Evolutionary conservation across 2,888 invertebrate species (phyloP), one percentile per base, ranked within the genome.

Genomic region (Deilephila porcellus): DNA sequence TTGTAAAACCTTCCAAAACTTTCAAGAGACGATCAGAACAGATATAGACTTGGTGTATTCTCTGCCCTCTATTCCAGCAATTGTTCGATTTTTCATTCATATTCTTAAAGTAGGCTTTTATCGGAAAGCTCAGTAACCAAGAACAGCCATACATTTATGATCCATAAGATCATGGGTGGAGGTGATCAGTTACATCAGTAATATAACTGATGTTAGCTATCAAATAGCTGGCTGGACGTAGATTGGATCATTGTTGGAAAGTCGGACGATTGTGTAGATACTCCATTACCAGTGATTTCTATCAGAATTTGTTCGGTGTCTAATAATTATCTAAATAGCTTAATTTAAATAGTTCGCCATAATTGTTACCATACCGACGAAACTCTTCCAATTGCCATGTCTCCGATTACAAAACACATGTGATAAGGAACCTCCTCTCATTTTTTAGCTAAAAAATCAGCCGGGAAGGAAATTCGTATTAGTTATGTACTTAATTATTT

Each of bases 401-500:
- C 7, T 56, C 4, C 17, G 17, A 56, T 56, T 56, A 56, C 4
- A 56, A 53, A 56, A 56, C n/a, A n/a, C 5, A 56, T 56, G 56
- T 56, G 56, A n/a, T 6, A 19, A 56, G 7, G 19, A 56, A 1
- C 17, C n/a, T 56, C 56, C 56, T 56, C n/a, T 4, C 5, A 19
- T n/a, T 56, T 56, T 52, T 56, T 56, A n/a, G 11, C 45, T 45
- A n/a, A 37, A 19, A 19, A 64, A 37, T 20, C n/a, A n/a, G 45
- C 45, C 11, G 5, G 67, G 25, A 45, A 52, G 67, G 25, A 45
- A 67, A 52, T 67, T 5, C 7, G 45, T 67, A 52, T 52, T 25
- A 67, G 5, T 29, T 29, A 14, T 67, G 67, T 67, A 67, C 67
- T 67, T 67, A 67, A 67, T 52, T 45, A 45, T 67, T 52, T 37